These are phyloP conservation scores for Colius striatus DNA, from an alignment of 2,113 vertebrate genomes.

Conservation along the genomic window DNA sequence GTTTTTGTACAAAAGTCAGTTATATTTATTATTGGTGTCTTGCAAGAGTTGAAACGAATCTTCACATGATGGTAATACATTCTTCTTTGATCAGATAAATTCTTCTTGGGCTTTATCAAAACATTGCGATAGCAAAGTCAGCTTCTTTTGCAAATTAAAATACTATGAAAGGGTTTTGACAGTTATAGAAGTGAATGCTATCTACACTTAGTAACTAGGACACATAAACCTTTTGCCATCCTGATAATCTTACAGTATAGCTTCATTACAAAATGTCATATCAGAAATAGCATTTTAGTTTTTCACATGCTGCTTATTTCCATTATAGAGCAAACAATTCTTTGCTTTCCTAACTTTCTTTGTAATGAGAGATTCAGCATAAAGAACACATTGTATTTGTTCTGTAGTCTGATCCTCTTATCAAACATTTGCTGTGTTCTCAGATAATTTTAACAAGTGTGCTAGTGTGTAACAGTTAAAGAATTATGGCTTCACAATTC, in stretches of 20 bases:
- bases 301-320: slow-evolving; percentile 32
- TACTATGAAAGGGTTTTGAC: slow-evolving; percentile 22
- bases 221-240: slow-evolving; percentile 14
- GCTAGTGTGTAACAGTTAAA: not conserved
- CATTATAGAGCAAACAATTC: not conserved
- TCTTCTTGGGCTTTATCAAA: slow-evolving; percentile 59
- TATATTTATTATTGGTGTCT: slow-evolving; percentile 62
- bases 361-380: not conserved
- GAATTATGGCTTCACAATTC: not conserved
- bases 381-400: not conserved
- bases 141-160: slow-evolving; percentile 55
- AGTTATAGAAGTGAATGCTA: not conserved
- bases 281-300: not conserved
- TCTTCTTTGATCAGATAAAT: slow-evolving; percentile 72
- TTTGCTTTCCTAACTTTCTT: slow-evolving; percentile 32
- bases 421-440: not conserved
- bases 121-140: slow-evolving; percentile 42
- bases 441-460: slow-evolving; percentile 49
- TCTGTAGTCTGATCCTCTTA: not conserved
- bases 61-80: slow-evolving; percentile 33
- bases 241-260: slow-evolving; percentile 8
- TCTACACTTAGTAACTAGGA: slow-evolving; percentile 5
- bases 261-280: slow-evolving; percentile 40
- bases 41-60: slow-evolving; percentile 65
- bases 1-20: slow-evolving; percentile 12